phyloP scores from a whole-genome alignment of 2,888 invertebrate species.

The Coleophora flavipennella region DNA sequence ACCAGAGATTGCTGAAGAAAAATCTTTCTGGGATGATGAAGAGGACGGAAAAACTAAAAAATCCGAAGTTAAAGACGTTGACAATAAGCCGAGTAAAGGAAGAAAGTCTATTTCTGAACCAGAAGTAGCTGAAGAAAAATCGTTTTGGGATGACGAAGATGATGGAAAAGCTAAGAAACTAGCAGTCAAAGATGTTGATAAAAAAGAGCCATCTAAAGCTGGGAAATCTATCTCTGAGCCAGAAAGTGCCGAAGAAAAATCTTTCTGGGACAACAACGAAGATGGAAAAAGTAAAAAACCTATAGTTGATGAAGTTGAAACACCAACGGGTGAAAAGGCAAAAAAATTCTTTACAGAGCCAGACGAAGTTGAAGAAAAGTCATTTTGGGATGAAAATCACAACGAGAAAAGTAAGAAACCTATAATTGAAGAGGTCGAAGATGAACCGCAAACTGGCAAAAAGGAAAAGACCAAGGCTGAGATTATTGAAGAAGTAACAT shows the following conservation, averaged over 20 bases:
- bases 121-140: constrained; percentile 38
- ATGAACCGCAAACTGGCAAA: constrained; percentile 37
- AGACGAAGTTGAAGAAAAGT: constrained; percentile 43
- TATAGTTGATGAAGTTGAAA: constrained; percentile 32
- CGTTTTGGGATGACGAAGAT: constrained; percentile 44
- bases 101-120: constrained; percentile 30
- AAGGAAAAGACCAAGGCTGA: constrained; percentile 49
- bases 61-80: constrained; percentile 30
- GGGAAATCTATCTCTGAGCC: constrained; percentile 31
- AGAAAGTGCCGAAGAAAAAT: constrained; percentile 29
- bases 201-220: constrained; percentile 20
- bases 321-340: constrained; percentile 26
- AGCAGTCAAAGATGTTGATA: constrained; percentile 29
- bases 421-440: constrained; percentile 35
- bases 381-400: constrained; percentile 56
- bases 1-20: constrained; percentile 29
- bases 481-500: constrained; percentile 42
- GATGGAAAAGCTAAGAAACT: constrained; percentile 32
- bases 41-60: constrained; percentile 32
- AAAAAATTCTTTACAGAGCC: constrained; percentile 41
- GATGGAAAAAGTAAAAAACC: constrained; percentile 24
- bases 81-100: constrained; percentile 21
- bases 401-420: constrained; percentile 41
- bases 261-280: constrained; percentile 29
- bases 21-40: constrained; percentile 38